Base-by-base conservation (phyloP, 2,113 vertebrate species). In the Malaclemys terrapin region DNA sequence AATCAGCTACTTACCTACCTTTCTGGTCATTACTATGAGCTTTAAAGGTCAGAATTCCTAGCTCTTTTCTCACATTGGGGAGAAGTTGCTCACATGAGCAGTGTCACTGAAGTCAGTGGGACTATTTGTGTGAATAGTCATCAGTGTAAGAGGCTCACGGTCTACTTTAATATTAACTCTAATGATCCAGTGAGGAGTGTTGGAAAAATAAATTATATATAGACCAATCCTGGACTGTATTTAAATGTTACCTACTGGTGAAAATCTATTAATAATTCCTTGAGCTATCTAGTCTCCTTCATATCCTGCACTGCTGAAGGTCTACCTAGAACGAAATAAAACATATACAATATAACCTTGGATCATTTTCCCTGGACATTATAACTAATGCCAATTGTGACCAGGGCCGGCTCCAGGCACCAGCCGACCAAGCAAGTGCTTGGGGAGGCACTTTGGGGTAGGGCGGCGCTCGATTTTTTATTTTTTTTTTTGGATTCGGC, bases 201-300 rank as follows among this genome's bases (percentile, higher is more conserved):
- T 69, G 35, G 35, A n/a, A 69, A 65, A 69, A 20, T 62, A n/a
- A n/a, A 69, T 38, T 69, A n/a, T n/a, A 10, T 42, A 45, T 47
- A 25, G 4, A 52, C 29, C 90, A 49, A 2, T 54, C 57, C 56
- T 1, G 0, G 62, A 54, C 10, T 0, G 1, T 78, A 31, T 17
- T 69, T 80, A 91, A 78, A 72, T 17, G 84, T 38, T 56, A 69
- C 17, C 4, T 11, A 35, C 5, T 27, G 31, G 9, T 56, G 54
- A 45, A 80, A 53, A 85, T 4, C 52, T 78, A 2, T 42, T n/a
- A 3, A 11, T 8, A 47, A 85, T 85, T 80, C 49, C 0, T 1
- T 59, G 35, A 80, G 84, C 38, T 62, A 2, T 42, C 20, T 47
- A 45, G 49, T 19, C 53, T 57, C 29, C 8, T 62, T 82, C 0